Evolutionary conservation across 2,113 vertebrate genomes (phyloP).

Genomic region (Cheirogaleus medius): DNA sequence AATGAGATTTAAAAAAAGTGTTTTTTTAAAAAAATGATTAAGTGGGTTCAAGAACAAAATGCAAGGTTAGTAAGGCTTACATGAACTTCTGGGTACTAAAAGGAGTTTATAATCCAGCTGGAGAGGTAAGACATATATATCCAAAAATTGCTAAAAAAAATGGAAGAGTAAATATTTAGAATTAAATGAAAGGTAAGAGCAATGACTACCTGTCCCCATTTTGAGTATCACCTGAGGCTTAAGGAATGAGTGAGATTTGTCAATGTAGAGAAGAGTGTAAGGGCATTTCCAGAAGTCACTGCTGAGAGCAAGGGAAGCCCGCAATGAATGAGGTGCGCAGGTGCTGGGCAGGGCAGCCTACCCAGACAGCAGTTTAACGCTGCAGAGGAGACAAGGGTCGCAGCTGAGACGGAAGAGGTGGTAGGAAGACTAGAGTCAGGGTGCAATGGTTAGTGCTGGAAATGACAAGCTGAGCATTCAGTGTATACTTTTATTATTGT

Average conservation of each 20-base stretch:
- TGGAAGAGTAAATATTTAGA: neutral
- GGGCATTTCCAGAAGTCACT: neutral
- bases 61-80: neutral
- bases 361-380: neutral
- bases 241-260: neutral
- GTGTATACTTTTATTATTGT: neutral
- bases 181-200: neutral
- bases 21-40: neutral
- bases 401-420: neutral
- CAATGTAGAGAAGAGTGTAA: rapidly evolving
- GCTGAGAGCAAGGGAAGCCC: neutral
- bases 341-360: neutral
- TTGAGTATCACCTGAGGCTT: neutral
- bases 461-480: neutral
- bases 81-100: neutral
- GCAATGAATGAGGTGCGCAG: no score
- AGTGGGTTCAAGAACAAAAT: neutral
- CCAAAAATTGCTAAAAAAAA: neutral
- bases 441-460: no score
- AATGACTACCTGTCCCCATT: neutral
- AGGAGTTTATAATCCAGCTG: neutral
- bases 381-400: rapidly evolving
- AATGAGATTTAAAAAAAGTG: neutral
- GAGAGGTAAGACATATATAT: neutral
- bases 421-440: neutral